Evolutionary conservation across 2,888 invertebrate genomes (phyloP).

Genomic region (Cryptocephalus moraei): DNA sequence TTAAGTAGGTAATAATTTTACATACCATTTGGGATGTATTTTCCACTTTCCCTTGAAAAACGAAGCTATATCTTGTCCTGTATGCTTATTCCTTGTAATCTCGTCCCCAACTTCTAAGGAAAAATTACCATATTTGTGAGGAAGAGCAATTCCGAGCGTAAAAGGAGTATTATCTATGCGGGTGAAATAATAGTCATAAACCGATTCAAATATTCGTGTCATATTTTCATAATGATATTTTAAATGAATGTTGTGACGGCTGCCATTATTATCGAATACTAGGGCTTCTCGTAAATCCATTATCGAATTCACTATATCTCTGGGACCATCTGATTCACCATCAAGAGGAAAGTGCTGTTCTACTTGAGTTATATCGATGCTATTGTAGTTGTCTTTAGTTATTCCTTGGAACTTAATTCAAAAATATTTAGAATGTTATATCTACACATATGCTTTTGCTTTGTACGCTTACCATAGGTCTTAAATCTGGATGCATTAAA

Average conservation of each 20-base stretch:
- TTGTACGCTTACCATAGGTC: constrained; percentile 63
- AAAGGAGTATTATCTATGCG: constrained; percentile 82
- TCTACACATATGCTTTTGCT: background rate
- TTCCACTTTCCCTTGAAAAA: constrained; percentile 70
- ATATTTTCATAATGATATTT: constrained; percentile 77
- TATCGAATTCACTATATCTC: constrained; percentile 52
- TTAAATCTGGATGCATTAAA: constrained; percentile 85
- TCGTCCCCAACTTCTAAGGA: constrained; percentile 67
- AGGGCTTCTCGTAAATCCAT: constrained; percentile 53
- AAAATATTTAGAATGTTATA: background rate
- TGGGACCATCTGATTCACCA: constrained; percentile 41
- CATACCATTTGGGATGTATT: constrained; percentile 76
- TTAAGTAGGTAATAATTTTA: constrained; percentile 1
- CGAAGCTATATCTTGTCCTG: constrained; percentile 58
- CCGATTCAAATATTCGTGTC: constrained; percentile 71
- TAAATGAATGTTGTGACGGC: constrained; percentile 55
- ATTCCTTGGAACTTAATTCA: constrained; percentile 19
- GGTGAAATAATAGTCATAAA: constrained; percentile 75
- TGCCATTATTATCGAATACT: constrained; percentile 59
- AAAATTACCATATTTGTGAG: constrained; percentile 68
- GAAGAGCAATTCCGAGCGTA: constrained; percentile 75
- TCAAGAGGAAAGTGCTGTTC: constrained; percentile 57
- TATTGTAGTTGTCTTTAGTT: constrained; percentile 67
- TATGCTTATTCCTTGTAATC: constrained; percentile 55
- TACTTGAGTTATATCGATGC: constrained; percentile 90